Base-by-base conservation (phyloP, 1,140 invertebrate species). In the Bombus fervidus region DNA sequence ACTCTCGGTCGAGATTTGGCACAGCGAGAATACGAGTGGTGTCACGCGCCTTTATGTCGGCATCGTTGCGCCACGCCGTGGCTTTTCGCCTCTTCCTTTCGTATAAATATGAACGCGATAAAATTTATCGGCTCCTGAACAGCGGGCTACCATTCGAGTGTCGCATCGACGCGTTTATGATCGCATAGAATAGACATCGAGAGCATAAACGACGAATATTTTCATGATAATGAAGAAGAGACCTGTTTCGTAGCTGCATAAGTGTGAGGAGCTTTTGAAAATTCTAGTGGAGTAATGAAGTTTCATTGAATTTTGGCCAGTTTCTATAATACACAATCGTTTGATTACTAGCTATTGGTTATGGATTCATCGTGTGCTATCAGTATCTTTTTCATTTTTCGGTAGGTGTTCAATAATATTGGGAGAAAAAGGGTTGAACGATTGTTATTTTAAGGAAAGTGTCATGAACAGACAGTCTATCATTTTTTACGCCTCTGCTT, bases 91-190 rank as follows among this genome's bases (percentile, higher is more conserved):
- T 71, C 31, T 31, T 80, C 9, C 69, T 57, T n/a, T 71, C 34
- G 80, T 77, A 89, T 90, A 92, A 91, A 91, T 91, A 89, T 78
- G 85, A 81, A 22, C 64, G 66, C 86, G 89, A 92, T 93, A 91
- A 92, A 92, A 90, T 92, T 92, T 91, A 92, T 92, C 84, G 88
- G 83, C 81, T 66, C 68, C 79, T 66, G 57, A 68, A 71, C 47
- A 72, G 77, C 71, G 12, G 39, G 37, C 39, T 15, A 41, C 22
- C 37, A 18, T 73, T 43, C 28, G 13, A 39, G 37, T 39, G 10
- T 39, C 68, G 9, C 68, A 39, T 22, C 68, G 31, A 68, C 31
- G 66, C 68, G 18, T 69, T 69, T 28, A 34, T 13, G 68, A 9
- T 69, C 34, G 68, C 15, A 12, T 18, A 9, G 22, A 25, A 37